Evolutionary conservation across 2,113 vertebrate species (phyloP).

Genomic region (Grus americana): DNA sequence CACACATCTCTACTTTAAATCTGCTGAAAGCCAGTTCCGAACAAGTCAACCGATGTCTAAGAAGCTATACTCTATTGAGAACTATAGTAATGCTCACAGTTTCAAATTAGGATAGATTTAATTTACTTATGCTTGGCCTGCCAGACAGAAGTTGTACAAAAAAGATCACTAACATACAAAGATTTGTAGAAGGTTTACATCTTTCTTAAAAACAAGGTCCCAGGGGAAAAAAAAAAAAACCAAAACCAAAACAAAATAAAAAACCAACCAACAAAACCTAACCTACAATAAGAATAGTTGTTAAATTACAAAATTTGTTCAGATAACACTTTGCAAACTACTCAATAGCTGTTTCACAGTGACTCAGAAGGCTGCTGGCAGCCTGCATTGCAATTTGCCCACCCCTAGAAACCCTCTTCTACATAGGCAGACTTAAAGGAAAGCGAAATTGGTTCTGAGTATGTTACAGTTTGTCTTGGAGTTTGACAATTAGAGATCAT

Average conservation of each 20-base stretch:
- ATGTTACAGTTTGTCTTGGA: background rate
- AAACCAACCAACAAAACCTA: too few relatives aligned
- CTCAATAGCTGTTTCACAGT: background rate
- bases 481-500: background rate
- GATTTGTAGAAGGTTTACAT: background rate
- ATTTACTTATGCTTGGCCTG: background rate
- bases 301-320: background rate
- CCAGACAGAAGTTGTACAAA: background rate
- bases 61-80: background rate
- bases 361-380: background rate
- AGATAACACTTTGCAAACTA: background rate
- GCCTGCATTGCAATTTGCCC: background rate
- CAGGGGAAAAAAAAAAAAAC: too few relatives aligned
- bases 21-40: background rate
- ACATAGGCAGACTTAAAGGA: background rate
- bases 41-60: background rate
- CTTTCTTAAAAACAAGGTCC: background rate
- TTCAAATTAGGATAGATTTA: background rate
- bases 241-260: too few relatives aligned
- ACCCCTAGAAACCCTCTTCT: background rate
- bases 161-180: background rate
- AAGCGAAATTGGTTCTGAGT: background rate
- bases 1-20: background rate
- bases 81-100: background rate
- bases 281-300: background rate